These are phyloP conservation scores for Phaedon cochleariae DNA, from an alignment of 2,888 invertebrate species.

Conservation along the genomic window DNA sequence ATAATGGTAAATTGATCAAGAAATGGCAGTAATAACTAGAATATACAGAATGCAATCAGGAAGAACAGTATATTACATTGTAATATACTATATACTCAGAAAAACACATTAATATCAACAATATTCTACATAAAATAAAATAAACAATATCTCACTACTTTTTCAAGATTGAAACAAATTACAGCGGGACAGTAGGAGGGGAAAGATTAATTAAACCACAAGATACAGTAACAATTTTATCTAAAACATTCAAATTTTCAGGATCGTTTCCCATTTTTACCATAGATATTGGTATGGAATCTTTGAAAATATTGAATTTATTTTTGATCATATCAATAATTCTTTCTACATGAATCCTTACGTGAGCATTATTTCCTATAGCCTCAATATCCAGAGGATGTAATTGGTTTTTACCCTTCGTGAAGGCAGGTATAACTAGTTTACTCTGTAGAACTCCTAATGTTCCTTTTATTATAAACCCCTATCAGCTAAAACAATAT, in stretches of 20 bases:
- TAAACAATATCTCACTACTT: background rate
- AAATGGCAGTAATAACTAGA: too few relatives aligned
- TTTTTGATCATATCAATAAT: slow-evolving; percentile 4
- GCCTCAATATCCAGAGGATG: slow-evolving; percentile 12
- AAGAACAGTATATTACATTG: too few relatives aligned
- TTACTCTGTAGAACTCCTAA: background rate
- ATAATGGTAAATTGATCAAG: too few relatives aligned
- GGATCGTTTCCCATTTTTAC: slow-evolving; percentile 13
- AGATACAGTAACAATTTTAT: slow-evolving; percentile 6
- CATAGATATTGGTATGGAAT: slow-evolving; percentile 18
- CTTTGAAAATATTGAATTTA: slow-evolving; percentile 20
- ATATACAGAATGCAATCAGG: too few relatives aligned
- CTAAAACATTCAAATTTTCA: slow-evolving; percentile 11
- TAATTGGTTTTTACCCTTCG: slow-evolving; percentile 15
- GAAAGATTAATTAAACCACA: slow-evolving; percentile 18
- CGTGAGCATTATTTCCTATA: slow-evolving; percentile 7
- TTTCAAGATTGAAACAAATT: background rate
- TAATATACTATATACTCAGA: background rate
- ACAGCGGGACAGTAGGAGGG: slow-evolving; percentile 16
- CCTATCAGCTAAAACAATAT: slow-evolving; percentile 20
- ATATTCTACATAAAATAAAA: background rate
- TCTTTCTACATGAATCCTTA: slow-evolving; percentile 14
- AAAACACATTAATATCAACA: background rate
- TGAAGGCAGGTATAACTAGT: slow-evolving; percentile 9
- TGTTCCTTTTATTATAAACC: slow-evolving; percentile 17